Evolutionary conservation across 2,797 vertebrate genomes (phyloP).

Genomic region (Sebastes taczanowskii): DNA sequence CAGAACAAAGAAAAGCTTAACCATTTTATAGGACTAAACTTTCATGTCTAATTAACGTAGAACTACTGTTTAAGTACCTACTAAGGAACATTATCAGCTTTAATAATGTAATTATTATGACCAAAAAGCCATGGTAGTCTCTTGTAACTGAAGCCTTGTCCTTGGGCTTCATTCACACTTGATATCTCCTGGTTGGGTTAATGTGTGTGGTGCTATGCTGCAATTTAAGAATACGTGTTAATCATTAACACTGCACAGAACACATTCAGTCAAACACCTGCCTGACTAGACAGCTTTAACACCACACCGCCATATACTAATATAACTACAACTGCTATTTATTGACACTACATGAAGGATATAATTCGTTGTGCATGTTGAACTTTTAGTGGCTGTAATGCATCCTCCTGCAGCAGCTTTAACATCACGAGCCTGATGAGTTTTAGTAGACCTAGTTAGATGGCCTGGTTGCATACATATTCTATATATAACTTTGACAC

Average conservation of each 20-base stretch:
- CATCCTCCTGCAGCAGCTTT: background rate
- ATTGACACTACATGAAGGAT: background rate
- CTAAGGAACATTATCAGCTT: background rate
- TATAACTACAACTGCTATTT: background rate
- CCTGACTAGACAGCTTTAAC: background rate
- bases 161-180: background rate
- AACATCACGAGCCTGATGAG: background rate
- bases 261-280: conserved; percentile 5
- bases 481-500: conserved; percentile 11
- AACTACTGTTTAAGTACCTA: background rate
- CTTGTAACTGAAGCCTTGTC: background rate
- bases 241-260: conserved; percentile 60
- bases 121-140: background rate
- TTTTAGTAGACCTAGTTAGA: conserved; percentile 5
- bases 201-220: conserved; percentile 54
- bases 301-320: background rate
- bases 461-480: conserved; percentile 9
- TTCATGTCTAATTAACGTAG: background rate
- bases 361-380: background rate
- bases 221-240: conserved; percentile 45
- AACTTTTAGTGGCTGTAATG: background rate
- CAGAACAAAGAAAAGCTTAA: background rate
- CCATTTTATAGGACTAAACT: background rate
- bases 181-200: conserved; percentile 42
- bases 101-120: background rate